Evolutionary conservation across 2,888 invertebrate genomes (phyloP), one percentile per base, ranked within the genome.

Genomic region (Candidula unifasciata): DNA sequence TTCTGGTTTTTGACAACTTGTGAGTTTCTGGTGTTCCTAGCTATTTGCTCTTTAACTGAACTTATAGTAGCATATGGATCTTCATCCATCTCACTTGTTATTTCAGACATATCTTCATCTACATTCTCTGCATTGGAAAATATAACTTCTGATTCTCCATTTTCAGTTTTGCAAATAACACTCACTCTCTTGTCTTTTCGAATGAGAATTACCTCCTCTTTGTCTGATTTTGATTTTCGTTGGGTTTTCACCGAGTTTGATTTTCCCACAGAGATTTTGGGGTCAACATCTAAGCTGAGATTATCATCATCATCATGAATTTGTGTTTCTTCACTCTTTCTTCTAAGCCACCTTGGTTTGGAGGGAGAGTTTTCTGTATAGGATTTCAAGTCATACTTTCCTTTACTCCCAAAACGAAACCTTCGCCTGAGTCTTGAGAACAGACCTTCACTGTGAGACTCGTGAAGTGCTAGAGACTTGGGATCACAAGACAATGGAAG

Each of bases 371-470:
- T 86, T 27, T 60, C 1, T 27, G 33, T 73, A 5, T 74, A 77
- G 13, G 82, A 44, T 57, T 73, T 87, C 24, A 88, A 85, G 37
- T 88, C 89, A 79, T 88, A 87, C 57, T 85, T 85, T 16, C 87
- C 88, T 82, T 87, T 88, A 76, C 86, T 89, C 64, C 87, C 85
- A 8, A 89, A 44, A 21, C 88, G 71, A 60, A 89, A 87, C 66
- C 87, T 86, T 35, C 87, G 78, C 35, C 86, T 87, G 5, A 89
- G 86, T 78, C 86, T 87, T 3, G 88, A 80, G 37, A 89, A 88
- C 33, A 89, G 85, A n/a, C 89, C 88, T 35, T 85, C 86, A 74
- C 86, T 83, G 8, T 80, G 78, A 5, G 79, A 80, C 35, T 81
- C 78, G 60, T 86, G 74, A 27, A 84, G 27, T 24, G 85, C 76